Percentiles rank a stretch among this genome's conserved stretches.
phyloP scores from a whole-genome alignment of 2,797 vertebrate species.

The Crypturellus tataupa region DNA sequence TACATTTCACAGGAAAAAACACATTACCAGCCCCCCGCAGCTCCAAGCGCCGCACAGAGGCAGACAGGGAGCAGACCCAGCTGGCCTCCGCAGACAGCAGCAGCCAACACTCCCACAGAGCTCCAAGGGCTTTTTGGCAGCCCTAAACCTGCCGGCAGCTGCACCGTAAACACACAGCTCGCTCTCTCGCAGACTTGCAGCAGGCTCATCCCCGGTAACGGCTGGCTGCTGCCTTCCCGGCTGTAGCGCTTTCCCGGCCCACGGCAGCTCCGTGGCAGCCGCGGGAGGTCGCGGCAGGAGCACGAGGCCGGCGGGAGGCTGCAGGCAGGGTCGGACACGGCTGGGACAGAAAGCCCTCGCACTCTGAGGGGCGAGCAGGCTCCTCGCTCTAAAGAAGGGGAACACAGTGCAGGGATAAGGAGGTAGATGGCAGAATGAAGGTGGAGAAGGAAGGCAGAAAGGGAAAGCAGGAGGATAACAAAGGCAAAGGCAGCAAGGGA shows the following conservation, averaged over 20 bases:
- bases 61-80: constrained; percentile 43
- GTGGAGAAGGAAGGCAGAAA: background rate
- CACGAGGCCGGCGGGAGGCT: background rate
- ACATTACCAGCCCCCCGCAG: constrained; percentile 47
- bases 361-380: background rate
- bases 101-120: constrained; percentile 47
- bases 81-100: constrained; percentile 57
- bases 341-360: background rate
- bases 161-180: constrained; percentile 6
- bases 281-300: constrained; percentile 1
- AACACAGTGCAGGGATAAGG: background rate
- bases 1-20: constrained; percentile 32
- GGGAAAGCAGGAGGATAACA: background rate
- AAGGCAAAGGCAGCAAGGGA: background rate
- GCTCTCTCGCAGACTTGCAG: constrained; percentile 29
- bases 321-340: background rate
- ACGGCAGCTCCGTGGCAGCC: constrained; percentile 5
- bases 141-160: constrained; percentile 45
- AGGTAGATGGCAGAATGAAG: background rate
- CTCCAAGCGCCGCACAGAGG: background rate
- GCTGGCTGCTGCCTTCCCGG: constrained; percentile 29
- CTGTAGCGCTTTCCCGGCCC: background rate
- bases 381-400: background rate
- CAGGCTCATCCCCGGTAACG: constrained; percentile 1
- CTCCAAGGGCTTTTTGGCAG: constrained; percentile 31